Evolutionary conservation across 2,113 vertebrate species (phyloP), one percentile per base, ranked within the genome.

Genomic region (Euleptes europaea): DNA sequence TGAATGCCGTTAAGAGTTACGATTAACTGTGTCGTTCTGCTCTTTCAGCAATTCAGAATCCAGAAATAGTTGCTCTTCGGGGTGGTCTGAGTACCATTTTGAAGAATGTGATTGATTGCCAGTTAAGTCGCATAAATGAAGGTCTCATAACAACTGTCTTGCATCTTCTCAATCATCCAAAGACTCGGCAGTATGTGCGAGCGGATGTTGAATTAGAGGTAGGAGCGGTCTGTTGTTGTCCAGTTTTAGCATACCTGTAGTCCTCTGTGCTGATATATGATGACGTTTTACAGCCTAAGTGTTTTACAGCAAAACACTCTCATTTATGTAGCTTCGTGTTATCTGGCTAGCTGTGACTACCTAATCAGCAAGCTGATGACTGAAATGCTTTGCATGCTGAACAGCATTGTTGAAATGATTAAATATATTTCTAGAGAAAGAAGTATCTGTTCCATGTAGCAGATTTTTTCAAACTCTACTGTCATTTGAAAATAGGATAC

Each of bases 61-160:
- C 99, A 0, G 98, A 99, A 92, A 97, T 99, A 87, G 99, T 99
- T 92, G 98, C 99, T 86, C 97, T 97, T 94, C 95, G 98, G 38
- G 99, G 98, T 80, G 98, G 99, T 70, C 97, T 99, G 83, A 98
- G 98, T 95, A 98, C 99, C 91, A 99, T 99, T 92, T 94, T 99
- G 84, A 99, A 99, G 96, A 99, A 97, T 80, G 99, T 99, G 85
- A 99, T 99, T 33, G 99, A 99, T 95, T 99, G 98, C 94, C 99
- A 99, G 76, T 96, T 99, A 94, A 99, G 98, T 91, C 97, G 98
- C 92, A 99, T 99, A 96, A 99, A 99, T 63, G 99, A 99, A 95
- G 99, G 98, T 84, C 95, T 99, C 69, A 99, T 99, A 96, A 99
- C 98, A 93, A 99, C 99, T 90, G 96, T 99, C 93, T 97, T 99